A percentile compares a stretch with the other conserved stretches of the same genome.
These are phyloP conservation scores for Heterohyrax brucei DNA, from an alignment of 2,797 vertebrate species.

Conservation along the genomic window DNA sequence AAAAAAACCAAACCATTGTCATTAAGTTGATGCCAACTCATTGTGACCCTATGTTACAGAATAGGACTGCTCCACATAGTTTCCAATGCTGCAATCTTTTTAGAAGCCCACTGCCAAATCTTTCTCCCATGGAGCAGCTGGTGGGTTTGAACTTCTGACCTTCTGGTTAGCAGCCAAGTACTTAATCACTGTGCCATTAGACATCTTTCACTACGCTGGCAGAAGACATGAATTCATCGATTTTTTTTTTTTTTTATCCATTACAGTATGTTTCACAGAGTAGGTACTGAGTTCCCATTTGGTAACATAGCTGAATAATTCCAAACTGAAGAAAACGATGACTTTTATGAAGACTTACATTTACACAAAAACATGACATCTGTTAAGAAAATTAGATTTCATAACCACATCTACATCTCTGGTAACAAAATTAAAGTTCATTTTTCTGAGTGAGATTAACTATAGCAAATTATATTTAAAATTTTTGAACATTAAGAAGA, in stretches of 20 bases:
- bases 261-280: slow-evolving; percentile 6
- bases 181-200: not conserved
- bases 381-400: slow-evolving; percentile 56
- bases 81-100: not conserved
- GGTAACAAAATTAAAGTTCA: slow-evolving; percentile 55
- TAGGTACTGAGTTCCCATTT: slow-evolving; percentile 5
- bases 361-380: slow-evolving; percentile 25
- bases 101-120: not conserved
- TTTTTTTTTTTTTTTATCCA: not conserved
- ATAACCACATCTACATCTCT: slow-evolving; percentile 29
- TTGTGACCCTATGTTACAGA: not conserved
- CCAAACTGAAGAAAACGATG: slow-evolving; percentile 41
- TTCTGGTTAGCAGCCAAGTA: not conserved
- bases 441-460: slow-evolving; percentile 44
- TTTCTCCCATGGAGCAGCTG: not conserved
- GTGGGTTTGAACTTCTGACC: not conserved
- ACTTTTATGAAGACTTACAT: slow-evolving; percentile 45
- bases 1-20: not conserved
- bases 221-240: slow-evolving; percentile 50
- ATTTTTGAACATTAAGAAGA: slow-evolving; percentile 48
- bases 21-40: not conserved
- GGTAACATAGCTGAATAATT: slow-evolving; percentile 10
- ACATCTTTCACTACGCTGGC: not conserved
- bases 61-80: not conserved
- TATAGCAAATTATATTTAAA: slow-evolving; percentile 28